Evolutionary conservation across 2,888 invertebrate species (phyloP), one percentile per base, ranked within the genome.

Genomic region (Bellardia bayeri): DNA sequence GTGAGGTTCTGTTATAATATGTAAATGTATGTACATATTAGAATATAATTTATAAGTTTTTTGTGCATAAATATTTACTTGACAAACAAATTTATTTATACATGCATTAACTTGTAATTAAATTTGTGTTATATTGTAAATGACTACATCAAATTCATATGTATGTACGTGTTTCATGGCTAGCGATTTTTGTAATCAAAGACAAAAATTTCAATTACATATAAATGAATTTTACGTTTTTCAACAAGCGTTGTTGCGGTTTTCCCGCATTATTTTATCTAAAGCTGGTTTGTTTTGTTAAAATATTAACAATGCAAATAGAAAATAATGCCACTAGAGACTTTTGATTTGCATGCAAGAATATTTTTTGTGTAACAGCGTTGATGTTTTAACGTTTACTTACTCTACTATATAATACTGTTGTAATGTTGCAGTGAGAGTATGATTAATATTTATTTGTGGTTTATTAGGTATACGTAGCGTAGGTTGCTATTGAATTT

Each of bases 41-140:
- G n/a, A 14, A 63, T 37, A 33, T 63, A 45, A 30, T 68, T 49
- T 68, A 68, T 68, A 49, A 45, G 13, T 74, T 74, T 58, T 30
- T 9, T 45, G 11, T 40, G 8, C 8, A 13, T 63, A 71, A 49
- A 71, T 64, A 72, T 81, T 72, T 51, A 81, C 13, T 40, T 37
- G 13, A 33, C 40, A 63, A 42, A 64, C 1, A 63, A 63, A 63
- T 63, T 71, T 63, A 68, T 51, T 64, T 49, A 7, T 51, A 37
- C 58, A 72, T 40, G 64, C 63, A 61, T 58, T 63, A 40, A 49
- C 14, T 64, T 64, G 72, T 72, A 81, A 56, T 58, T 79, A 72
- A 72, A 56, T 16, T 74, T 74, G 37, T 40, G 58, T 42, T 74
- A 58, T 23, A 74, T 23, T 23, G 23, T 23, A 23, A 56, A 58